These are phyloP conservation scores for Platypus cylindrus DNA, from an alignment of 2,888 invertebrate genomes.

Conservation along the genomic window DNA sequence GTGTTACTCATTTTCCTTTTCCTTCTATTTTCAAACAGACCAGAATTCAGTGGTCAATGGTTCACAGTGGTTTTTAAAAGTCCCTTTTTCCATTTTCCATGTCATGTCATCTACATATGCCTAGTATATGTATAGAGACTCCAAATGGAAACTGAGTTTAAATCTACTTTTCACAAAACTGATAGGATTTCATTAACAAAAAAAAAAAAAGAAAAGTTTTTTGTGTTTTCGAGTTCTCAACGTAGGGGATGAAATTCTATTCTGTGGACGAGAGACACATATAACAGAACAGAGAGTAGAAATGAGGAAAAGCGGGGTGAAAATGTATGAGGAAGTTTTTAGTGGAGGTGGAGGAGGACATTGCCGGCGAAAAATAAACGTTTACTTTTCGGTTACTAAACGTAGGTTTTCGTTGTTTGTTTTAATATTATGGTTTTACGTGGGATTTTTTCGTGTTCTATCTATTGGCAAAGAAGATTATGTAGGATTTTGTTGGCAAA, in stretches of 20 bases:
- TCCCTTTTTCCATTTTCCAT: too few relatives aligned
- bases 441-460: conserved; percentile 7
- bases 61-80: too few relatives aligned
- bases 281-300: too few relatives aligned
- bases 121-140: too few relatives aligned
- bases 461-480: not conserved
- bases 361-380: conserved; percentile 14
- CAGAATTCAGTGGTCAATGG: too few relatives aligned
- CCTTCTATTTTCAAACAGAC: too few relatives aligned
- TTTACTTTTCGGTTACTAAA: conserved; percentile 20
- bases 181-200: conserved; percentile 25
- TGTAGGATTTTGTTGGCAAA: not conserved
- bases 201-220: conserved; percentile 19
- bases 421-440: conserved; percentile 19
- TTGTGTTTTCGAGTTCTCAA: conserved; percentile 8
- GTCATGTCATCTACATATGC: too few relatives aligned
- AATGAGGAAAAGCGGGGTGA: too few relatives aligned
- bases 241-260: not conserved
- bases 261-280: too few relatives aligned
- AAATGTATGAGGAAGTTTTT: not conserved
- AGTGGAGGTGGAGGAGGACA: not conserved
- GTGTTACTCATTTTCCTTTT: too few relatives aligned
- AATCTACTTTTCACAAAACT: conserved; percentile 16
- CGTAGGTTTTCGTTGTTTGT: conserved; percentile 17
- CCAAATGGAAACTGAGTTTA: too few relatives aligned